Percentiles rank a stretch among this genome's conserved stretches.
Evolutionary conservation across 2,888 invertebrate species (phyloP).

Genomic region (Drosophila cognata): DNA sequence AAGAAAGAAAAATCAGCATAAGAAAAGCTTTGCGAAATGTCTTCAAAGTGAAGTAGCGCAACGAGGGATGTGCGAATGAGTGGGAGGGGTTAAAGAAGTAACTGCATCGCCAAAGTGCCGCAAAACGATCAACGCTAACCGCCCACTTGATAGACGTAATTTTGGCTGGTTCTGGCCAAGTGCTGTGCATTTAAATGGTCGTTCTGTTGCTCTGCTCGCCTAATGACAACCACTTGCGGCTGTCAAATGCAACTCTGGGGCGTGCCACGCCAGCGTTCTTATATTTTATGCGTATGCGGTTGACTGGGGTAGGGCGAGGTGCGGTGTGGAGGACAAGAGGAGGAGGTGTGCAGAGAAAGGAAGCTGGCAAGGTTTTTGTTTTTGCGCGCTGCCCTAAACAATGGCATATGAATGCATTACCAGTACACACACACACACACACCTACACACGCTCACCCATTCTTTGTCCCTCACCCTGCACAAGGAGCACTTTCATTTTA

Average conservation of each 20-base stretch:
- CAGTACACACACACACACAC: conserved; percentile 25
- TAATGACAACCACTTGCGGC: conserved; percentile 81
- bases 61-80: conserved; percentile 3
- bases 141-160: conserved; percentile 78
- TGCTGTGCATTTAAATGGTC: conserved; percentile 76
- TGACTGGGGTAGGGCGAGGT: background rate
- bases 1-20: conserved; percentile 48
- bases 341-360: background rate
- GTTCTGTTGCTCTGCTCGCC: conserved; percentile 66
- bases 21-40: conserved; percentile 43
- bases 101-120: conserved; percentile 67
- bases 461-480: background rate
- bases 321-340: background rate
- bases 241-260: conserved; percentile 76
- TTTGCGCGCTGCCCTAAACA: conserved; percentile 56
- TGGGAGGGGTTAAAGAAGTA: background rate
- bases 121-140: conserved; percentile 73
- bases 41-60: conserved; percentile 44
- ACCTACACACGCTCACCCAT: background rate
- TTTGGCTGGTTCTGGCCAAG: conserved; percentile 49
- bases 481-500: conserved; percentile 50
- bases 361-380: conserved; percentile 35
- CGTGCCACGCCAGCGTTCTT: conserved; percentile 70
- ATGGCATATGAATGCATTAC: conserved; percentile 77
- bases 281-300: conserved; percentile 71